phyloP scores from a whole-genome alignment of 2,797 vertebrate genomes.

The Danio tinwini region DNA sequence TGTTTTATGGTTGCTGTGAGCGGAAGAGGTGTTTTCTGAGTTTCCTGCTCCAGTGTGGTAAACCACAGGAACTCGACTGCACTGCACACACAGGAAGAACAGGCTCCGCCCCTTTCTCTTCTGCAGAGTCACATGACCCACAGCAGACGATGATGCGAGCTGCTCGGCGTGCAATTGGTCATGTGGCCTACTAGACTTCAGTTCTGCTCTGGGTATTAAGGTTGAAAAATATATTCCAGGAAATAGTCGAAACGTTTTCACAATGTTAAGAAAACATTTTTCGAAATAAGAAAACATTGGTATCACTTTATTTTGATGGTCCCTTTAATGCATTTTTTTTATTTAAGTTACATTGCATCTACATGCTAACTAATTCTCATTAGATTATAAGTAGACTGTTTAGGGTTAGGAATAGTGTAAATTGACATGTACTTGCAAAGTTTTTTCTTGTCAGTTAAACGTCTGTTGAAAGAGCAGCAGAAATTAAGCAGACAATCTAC shows the following conservation, averaged over 20 bases:
- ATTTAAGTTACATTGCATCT: too few relatives aligned
- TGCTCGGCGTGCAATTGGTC: slow-evolving; percentile 26
- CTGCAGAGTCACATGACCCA: slow-evolving; percentile 2
- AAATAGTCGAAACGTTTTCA: background rate
- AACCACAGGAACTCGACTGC: slow-evolving; percentile 58
- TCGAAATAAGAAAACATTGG: too few relatives aligned
- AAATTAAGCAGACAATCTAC: too few relatives aligned
- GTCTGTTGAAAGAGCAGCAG: too few relatives aligned
- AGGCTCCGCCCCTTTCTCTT: slow-evolving; percentile 48
- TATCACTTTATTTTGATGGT: too few relatives aligned
- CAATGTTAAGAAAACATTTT: background rate
- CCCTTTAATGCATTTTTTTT: too few relatives aligned
- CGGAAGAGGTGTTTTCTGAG: slow-evolving; percentile 55
- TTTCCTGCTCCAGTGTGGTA: slow-evolving; percentile 75
- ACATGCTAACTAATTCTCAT: too few relatives aligned
- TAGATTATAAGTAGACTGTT: too few relatives aligned
- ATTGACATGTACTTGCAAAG: too few relatives aligned
- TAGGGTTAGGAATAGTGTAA: too few relatives aligned
- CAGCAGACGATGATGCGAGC: slow-evolving; percentile 40
- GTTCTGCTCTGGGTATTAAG: background rate
- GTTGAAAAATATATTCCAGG: background rate
- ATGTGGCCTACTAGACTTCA: background rate
- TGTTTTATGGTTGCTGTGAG: slow-evolving; percentile 24
- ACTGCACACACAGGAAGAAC: slow-evolving; percentile 64
- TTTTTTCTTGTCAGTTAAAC: too few relatives aligned